Evolutionary conservation across 1,140 invertebrate species (phyloP), one percentile per base, ranked within the genome.

Genomic region (Ceratosolen solmsi): DNA sequence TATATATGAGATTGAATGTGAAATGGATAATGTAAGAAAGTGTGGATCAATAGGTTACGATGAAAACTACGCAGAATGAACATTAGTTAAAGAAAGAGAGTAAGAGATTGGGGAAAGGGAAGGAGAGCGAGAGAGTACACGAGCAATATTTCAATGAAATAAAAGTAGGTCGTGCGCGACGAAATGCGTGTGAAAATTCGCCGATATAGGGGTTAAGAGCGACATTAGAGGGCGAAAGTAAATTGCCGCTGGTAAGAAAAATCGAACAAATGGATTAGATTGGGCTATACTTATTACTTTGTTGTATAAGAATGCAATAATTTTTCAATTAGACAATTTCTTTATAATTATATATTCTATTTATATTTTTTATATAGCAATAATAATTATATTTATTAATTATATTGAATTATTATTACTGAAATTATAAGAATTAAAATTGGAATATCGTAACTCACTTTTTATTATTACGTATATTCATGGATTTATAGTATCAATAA

Each of bases 121-220:
- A 38, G 2, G 27, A 65, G n/a, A 65, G 30, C 15, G 30, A 25
- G 7, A 17, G 7, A 33, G 60, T 20, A 78, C 20, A 20, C 9
- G 46, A 51, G 38, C 20, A 41, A 65, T 60, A 78, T 71, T 71
- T 56, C 65, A 68, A 79, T 79, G 77, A 79, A 79, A 79, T 71
- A 79, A 71, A 79, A 79, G 77, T 79, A 71, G 77, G 77, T 79
- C 77, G 65, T 46, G 7, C 7, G n/a, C 60, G 9, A 70, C 13
- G 33, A 11, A 56, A 71, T 38, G 30, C 63, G 27, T 27, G 65
- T 36, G 36, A 79, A 79, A 79, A 79, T 79, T 33, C 13, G n/a
- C 7, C n/a, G 33, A 71, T 71, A 41, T 54, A 22, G 2, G 8
- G 46, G 25, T 20, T 38, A 60, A 38, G 56, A 41, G 20, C 15